Base-by-base conservation (phyloP, 2,797 vertebrate genomes). In the Hyperoplus lanceolatus region DNA sequence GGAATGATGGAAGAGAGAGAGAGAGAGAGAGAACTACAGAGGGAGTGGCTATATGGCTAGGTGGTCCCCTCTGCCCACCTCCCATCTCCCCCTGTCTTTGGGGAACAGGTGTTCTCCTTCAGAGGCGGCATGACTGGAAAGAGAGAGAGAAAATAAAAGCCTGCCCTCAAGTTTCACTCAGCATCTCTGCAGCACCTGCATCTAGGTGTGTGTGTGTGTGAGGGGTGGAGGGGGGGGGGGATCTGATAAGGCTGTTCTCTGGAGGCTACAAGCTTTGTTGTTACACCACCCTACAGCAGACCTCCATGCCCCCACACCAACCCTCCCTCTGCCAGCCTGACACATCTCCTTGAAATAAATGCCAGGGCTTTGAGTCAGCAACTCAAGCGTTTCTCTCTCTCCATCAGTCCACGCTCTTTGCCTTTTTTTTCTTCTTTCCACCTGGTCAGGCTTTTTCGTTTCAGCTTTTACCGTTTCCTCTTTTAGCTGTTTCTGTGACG, bases 111-210 rank as follows among this genome's bases (percentile, higher is more conserved):
- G 93, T 83, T 92, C 80, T 85, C 56, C 64, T 87, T 88, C 81
- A 77, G 76, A 88, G 75, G 72, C 85, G 84, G 53, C 84, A 89
- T 21, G 82, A 82, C 84, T 79, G 78, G 53, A 70, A 29, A 29
- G 29, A 45, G 68, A 57, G 39, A 60, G 15, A 45, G 78, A 49
- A 76, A 76, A 59, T 29, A 84, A 74, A 80, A 67, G 48, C 77
- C 48, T 82, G 61, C 73, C 86, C 77, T 82, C 76, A 64, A 91
- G 90, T 91, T 86, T 93, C 87, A 83, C 90, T 91, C 90, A 84
- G 88, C 89, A 88, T 91, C 86, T 83, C 70, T 88, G 87, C 90
- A 92, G 87, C 90, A 92, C 92, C 92, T 93, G 89, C 85, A 87
- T 85, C 81, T 84, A 86, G 78, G 82, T 61, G 15, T 67, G 36